These are phyloP conservation scores for Erebia ligea DNA, from an alignment of 2,888 invertebrate species.

Conservation along the genomic window DNA sequence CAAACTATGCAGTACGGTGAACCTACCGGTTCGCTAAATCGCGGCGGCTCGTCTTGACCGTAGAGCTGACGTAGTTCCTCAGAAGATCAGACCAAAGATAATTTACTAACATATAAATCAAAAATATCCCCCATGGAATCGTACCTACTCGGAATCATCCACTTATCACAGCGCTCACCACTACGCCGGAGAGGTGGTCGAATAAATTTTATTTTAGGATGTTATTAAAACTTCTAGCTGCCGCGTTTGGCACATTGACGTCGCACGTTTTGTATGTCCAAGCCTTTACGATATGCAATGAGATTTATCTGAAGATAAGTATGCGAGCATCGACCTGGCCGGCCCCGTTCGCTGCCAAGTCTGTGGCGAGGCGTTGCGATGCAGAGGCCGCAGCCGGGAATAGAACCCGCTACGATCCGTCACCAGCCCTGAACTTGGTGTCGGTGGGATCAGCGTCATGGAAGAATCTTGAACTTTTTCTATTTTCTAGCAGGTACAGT, in stretches of 20 bases:
- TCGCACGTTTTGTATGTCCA: slow-evolving; percentile 7
- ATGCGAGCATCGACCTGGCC: slow-evolving; percentile 29
- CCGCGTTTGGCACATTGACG: background rate
- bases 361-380: slow-evolving; percentile 12
- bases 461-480: background rate
- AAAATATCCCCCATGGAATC: too few species aligned
- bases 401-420: slow-evolving; percentile 39
- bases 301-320: slow-evolving; percentile 25
- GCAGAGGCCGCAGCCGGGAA: slow-evolving; percentile 41
- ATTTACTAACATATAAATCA: too few species aligned
- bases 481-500: background rate
- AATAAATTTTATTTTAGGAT: too few species aligned
- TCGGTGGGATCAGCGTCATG: background rate
- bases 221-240: too few species aligned
- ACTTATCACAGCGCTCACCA: too few species aligned
- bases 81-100: too few species aligned
- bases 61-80: too few species aligned
- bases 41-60: too few species aligned
- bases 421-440: slow-evolving; percentile 39
- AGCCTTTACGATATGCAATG: slow-evolving; percentile 11
- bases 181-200: too few species aligned
- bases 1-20: too few species aligned
- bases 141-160: too few species aligned
- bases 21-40: too few species aligned
- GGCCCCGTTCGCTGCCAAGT: background rate